phyloP scores from a whole-genome alignment of 2,888 invertebrate species.

The Aricia artaxerxes region DNA sequence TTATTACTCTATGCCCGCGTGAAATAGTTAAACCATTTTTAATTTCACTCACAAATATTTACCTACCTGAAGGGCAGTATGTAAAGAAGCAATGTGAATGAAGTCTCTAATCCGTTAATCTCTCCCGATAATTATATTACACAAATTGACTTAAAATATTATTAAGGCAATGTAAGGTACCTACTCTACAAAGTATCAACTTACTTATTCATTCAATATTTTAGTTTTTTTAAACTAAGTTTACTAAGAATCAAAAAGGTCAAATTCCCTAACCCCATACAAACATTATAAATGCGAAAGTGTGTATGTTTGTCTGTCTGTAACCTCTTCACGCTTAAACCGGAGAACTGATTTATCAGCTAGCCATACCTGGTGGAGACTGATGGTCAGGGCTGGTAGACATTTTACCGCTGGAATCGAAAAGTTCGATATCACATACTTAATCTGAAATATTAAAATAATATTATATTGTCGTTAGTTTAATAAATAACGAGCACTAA shows the following conservation, averaged over 20 bases:
- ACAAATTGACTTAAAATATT: slow-evolving; percentile 12
- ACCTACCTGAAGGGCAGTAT: background rate
- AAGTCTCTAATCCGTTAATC: slow-evolving; percentile 8
- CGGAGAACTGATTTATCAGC: no score
- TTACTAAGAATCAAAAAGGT: background rate
- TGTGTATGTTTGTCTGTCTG: no score
- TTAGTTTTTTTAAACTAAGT: background rate
- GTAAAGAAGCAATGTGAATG: background rate
- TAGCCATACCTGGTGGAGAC: slow-evolving; percentile 42
- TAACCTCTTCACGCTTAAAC: no score
- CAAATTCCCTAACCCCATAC: background rate
- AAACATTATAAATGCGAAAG: no score
- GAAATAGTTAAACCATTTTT: no score
- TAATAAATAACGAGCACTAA: background rate
- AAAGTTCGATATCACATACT: background rate
- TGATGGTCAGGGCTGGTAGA: slow-evolving; percentile 42
- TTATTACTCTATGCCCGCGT: no score
- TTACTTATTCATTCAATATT: background rate
- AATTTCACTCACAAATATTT: background rate
- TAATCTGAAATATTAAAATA: background rate
- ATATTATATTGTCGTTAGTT: background rate
- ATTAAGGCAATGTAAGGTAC: background rate
- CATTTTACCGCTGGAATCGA: slow-evolving; percentile 33
- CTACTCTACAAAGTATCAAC: background rate
- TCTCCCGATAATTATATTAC: slow-evolving; percentile 6